Evolutionary conservation across 1,140 invertebrate genomes (phyloP), one percentile per base, ranked within the genome.

Genomic region (Papilio polytes): DNA sequence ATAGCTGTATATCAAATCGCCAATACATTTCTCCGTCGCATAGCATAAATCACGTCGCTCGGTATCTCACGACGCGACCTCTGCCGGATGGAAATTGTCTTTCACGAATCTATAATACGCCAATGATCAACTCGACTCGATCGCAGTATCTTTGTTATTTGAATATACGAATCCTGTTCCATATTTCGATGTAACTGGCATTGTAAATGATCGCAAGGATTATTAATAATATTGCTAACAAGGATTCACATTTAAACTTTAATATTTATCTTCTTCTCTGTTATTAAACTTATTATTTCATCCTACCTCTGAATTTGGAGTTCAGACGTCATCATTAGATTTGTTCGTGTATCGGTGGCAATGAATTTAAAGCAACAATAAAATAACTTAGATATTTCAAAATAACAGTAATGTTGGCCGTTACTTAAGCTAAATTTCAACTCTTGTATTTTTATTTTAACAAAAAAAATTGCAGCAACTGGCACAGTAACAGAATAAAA

Each of bases 21-120:
- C 82, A 80, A 84, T 86, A 85, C 84, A 87, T 82, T 80, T 82
- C 83, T 84, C 77, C 82, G 84, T 84, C 78, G 73, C 78, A 83
- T 80, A 74, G 82, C 84, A 86, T 85, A 86, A 89, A 87, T 88
- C 86, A 85, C 59, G 73, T 80, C 79, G 70, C 74, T 70, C 63
- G 82, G 82, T 66, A 78, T 83, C 81, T 78, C 80, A 77, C 66
- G 59, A 80, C 80, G 82, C 82, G 84, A 84, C 84, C 80, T 80
- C 79, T 41, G 79, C 82, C 80, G 81, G 80, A 82, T 85, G 85
- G 82, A 89, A 91, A 93, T 91, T 90, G 88, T 89, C 88, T 91
- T 86, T 90, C 84, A 82, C 86, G 80, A 91, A 90, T 91, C 88
- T 84, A 85, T 91, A 92, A 92, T 91, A 84, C 51, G 59, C 80